phyloP scores from a whole-genome alignment of 2,113 vertebrate species.

The Zeus faber region DNA sequence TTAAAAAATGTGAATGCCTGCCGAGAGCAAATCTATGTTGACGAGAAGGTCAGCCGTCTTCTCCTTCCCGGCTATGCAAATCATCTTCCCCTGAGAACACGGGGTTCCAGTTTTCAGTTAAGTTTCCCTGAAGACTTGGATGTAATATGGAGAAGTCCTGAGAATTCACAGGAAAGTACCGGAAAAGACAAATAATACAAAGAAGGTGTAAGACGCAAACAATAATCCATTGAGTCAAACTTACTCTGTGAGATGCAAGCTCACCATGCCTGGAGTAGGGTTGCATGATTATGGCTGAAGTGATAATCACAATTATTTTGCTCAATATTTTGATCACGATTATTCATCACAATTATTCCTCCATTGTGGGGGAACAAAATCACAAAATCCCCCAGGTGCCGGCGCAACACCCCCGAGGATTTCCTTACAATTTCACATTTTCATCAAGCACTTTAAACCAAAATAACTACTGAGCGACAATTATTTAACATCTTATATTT shows the following conservation, averaged over 20 bases:
- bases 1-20: background rate
- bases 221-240: background rate
- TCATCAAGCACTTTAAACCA: too few relatives aligned
- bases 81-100: background rate
- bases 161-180: background rate
- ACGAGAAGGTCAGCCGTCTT: background rate
- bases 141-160: conserved; percentile 1
- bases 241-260: background rate
- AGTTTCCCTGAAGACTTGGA: background rate
- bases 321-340: too few relatives aligned
- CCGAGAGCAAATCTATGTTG: too few relatives aligned
- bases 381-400: too few relatives aligned
- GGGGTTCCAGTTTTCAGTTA: background rate
- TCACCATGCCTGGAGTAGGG: background rate
- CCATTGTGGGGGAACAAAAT: too few relatives aligned
- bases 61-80: background rate
- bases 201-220: background rate
- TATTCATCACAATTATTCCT: too few relatives aligned
- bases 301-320: too few relatives aligned
- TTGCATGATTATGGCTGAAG: too few relatives aligned
- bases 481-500: too few relatives aligned
- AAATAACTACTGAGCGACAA: too few relatives aligned
- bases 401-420: too few relatives aligned
- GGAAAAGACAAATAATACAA: background rate
- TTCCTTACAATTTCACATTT: too few relatives aligned